Percentiles rank a stretch among this genome's conserved stretches.
Conservation (phyloP, 2,113 vertebrate genomes). For the Tricholaema leucomelas region DNA sequence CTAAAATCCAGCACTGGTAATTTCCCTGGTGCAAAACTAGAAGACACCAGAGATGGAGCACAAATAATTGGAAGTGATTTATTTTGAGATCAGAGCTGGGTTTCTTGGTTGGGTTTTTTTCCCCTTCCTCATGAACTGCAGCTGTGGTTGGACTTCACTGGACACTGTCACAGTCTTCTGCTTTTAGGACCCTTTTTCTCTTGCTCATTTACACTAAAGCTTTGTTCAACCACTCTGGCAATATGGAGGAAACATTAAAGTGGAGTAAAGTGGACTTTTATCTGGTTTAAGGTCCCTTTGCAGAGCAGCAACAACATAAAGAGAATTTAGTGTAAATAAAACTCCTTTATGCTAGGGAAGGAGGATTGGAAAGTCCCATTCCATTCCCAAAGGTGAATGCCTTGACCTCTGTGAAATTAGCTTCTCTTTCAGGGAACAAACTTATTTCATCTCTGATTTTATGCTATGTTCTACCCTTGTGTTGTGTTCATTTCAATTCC, state of each 20-base stretch:
- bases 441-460: not conserved
- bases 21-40: slow-evolving; percentile 19
- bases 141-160: not conserved
- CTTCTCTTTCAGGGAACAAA: not conserved
- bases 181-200: not conserved
- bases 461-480: not conserved
- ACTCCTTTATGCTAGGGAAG: not conserved
- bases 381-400: not conserved
- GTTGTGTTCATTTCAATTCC: not conserved
- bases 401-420: not conserved
- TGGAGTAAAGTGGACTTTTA: not conserved
- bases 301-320: not conserved
- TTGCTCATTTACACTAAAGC: not conserved
- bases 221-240: not conserved
- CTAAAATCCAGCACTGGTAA: slow-evolving; percentile 2
- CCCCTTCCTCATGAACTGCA: not conserved
- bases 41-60: not conserved
- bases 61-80: slow-evolving; percentile 11
- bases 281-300: not conserved
- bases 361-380: not conserved
- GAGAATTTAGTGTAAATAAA: not conserved
- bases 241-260: not conserved
- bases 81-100: not conserved
- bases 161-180: not conserved
- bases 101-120: not conserved